Evolutionary conservation across 2,888 invertebrate species (phyloP), one percentile per base, ranked within the genome.

Genomic region (Melanostoma scalare): DNA sequence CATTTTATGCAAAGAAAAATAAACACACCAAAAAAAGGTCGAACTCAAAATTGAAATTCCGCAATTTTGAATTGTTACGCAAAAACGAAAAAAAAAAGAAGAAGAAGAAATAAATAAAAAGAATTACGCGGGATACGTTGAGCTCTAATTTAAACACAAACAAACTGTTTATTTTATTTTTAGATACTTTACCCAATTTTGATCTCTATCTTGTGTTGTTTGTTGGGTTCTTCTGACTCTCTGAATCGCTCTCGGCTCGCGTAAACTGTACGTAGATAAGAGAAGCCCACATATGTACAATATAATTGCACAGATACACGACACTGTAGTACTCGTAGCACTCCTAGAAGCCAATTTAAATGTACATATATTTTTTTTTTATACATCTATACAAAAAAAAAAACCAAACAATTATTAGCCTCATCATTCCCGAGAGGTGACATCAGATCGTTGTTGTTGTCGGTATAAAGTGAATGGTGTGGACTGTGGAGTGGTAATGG

Each of bases 61-160:
- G 72, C 65, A 77, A 77, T 72, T 77, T 72, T 67, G 72, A 81
- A 81, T 77, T 77, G 72, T 81, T 77, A 77, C 77, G 55, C 65
- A 76, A 65, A 80, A 71, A 56, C 60, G 36, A 67, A 52, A 42
- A 58, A 44, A 52, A 67, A 31, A 36, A 58, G 36, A 53, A 63
- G 9, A 36, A 20, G 3, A 5, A 20, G 55, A 55, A 68, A 61
- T 42, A 44, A 33, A 61, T 6, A 72, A 33, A 40, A 68, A 68
- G 60, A 80, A 71, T 42, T 61, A 77, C 81, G 71, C 81, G 81
- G 60, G 71, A 81, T 67, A 81, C 77, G 81, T 77, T 76, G 76
- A 76, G 81, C 77, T 81, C 81, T 81, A 81, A 81, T 81, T 81
- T 77, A 77, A 77, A 81, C 52, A 72, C 81, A 81, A 81, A 77